Evolutionary conservation across 2,797 vertebrate genomes (phyloP), one percentile per base, ranked within the genome.

Genomic region (Melanotaenia maccullochi): DNA sequence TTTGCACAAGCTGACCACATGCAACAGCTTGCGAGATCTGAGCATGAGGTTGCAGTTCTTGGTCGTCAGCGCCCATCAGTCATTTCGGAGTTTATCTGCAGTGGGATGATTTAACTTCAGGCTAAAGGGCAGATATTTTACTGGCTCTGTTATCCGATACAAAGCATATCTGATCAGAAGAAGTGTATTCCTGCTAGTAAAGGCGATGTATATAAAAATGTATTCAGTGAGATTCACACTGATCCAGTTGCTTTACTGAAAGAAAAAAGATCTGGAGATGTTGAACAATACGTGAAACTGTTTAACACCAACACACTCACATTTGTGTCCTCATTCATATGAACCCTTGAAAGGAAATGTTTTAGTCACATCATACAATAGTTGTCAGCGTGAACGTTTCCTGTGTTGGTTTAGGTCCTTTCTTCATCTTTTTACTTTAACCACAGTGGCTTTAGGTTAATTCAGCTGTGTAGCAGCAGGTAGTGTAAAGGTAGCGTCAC

Each of bases 241-340:
- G 20, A 75, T 69, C 51, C 5, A 13, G 78, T 83, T 65, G 67
- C 87, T 83, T 88, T 58, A 38, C 9, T 51, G 47, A 32, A 47
- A 36, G 20, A 13, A 35, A 25, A 47, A 59, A 67, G 57, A 70
- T 73, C 40, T 20, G 18, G 24, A 63, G 40, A 32, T 62, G 58
- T 54, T 25, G 35, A 51, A 24, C 55, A 47, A 5, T 33, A n/a
- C n/a, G 33, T 14, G 38, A 24, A 20, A 40, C 22, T 2, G 13
- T 51, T 38, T 11, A 20, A 25, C 25, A 49, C 0, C 36, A 61
- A 6, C 44, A 24, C 20, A 54, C 20, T 16, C 14, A 4, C 1
- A 14, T 42, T 11, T 42, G 14, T 42, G 40, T n/a, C 35, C 51
- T 61, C 9, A 51, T 52, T 28, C 12, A 13, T 9, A 38, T 12